Evolutionary conservation across 1,140 invertebrate genomes (phyloP).

Genomic region (Pseudobourletiella spinata): DNA sequence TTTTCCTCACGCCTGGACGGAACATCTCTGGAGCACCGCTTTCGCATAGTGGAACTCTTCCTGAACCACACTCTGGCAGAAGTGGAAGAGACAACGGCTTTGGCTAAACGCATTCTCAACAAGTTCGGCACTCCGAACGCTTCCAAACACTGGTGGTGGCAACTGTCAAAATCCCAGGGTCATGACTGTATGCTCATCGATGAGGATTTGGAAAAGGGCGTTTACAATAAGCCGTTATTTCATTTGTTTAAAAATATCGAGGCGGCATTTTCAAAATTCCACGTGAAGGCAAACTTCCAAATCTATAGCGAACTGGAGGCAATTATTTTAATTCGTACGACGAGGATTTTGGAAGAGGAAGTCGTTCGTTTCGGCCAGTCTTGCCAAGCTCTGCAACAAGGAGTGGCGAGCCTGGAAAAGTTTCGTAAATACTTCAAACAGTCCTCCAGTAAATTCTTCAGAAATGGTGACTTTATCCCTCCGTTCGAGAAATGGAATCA

Average conservation of each 20-base stretch:
- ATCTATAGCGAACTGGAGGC: neutral
- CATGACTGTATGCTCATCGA: neutral
- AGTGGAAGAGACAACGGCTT: neutral
- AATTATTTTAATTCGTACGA: neutral
- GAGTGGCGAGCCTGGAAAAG: neutral
- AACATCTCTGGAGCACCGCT: neutral
- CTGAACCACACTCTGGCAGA: neutral
- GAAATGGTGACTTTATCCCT: neutral
- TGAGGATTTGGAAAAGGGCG: neutral
- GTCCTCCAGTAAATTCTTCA: neutral
- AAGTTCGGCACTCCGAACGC: neutral
- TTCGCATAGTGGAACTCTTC: conserved; percentile 1
- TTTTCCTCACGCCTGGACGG: neutral
- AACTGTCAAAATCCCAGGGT: neutral
- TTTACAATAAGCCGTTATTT: conserved; percentile 3
- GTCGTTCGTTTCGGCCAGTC: neutral
- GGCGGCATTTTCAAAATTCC: neutral
- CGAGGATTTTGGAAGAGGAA: conserved; percentile 1
- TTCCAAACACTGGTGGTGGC: neutral
- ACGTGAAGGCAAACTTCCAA: neutral
- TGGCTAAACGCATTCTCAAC: neutral
- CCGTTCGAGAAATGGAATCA: neutral
- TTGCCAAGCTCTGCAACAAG: neutral
- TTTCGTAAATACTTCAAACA: neutral
- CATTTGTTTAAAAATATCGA: neutral